A percentile compares a stretch with the other conserved stretches of the same genome.
phyloP scores from a whole-genome alignment of 2,113 vertebrate species.

The Bostrychus sinensis region DNA sequence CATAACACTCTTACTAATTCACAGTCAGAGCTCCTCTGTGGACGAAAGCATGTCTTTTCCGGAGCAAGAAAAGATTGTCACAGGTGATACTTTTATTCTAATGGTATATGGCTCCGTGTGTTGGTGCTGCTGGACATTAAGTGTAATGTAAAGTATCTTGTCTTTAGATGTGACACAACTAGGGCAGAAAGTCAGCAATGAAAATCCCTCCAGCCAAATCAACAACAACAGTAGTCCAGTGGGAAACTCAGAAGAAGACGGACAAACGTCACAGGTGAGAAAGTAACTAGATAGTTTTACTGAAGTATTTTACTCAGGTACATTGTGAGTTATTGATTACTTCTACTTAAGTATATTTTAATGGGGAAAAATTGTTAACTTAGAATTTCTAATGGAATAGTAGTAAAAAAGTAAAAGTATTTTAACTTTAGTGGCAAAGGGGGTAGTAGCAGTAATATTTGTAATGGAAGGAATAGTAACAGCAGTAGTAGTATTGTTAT shows the following conservation, averaged over 20 bases:
- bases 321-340: too few species aligned
- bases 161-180: conserved; percentile 38
- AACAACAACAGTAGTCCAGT: conserved; percentile 10
- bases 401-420: too few species aligned
- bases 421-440: too few species aligned
- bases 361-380: too few species aligned
- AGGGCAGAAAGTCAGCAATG: neutral
- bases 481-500: too few species aligned
- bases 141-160: neutral
- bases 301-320: too few species aligned
- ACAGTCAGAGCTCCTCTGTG: conserved; percentile 56
- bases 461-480: too few species aligned
- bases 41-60: conserved; percentile 38
- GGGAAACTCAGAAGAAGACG: conserved; percentile 22
- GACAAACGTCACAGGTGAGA: conserved; percentile 54
- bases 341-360: too few species aligned
- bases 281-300: too few species aligned
- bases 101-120: neutral
- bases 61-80: conserved; percentile 32
- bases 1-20: conserved; percentile 37
- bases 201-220: conserved; percentile 3
- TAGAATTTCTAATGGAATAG: too few species aligned
- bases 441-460: too few species aligned
- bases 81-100: conserved; percentile 49
- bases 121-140: neutral